Evolutionary conservation across 2,797 vertebrate species (phyloP), one percentile per base, ranked within the genome.

Genomic region (Discoglossus pictus): DNA sequence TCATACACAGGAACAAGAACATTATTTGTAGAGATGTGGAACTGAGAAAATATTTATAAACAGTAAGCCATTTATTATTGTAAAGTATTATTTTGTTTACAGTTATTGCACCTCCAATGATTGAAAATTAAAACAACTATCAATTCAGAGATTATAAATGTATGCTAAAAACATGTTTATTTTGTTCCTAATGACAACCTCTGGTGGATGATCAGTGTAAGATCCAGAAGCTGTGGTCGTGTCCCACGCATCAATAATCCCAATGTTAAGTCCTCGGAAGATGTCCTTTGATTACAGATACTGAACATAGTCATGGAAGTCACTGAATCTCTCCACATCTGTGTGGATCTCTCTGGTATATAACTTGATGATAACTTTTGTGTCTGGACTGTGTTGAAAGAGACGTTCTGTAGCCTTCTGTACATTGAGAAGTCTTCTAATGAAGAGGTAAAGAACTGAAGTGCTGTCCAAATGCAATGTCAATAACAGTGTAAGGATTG

Each of bases 371-470:
- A 82, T 25, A 4, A 82, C 74, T 6, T 20, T 1, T 8, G 79
- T 78, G 1, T 79, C 75, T 18, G 80, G 79, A n/a, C n/a, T n/a
- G n/a, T n/a, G 75, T 23, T 75, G 42, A 24, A 81, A 67, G 18
- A 76, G 76, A 12, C 11, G 43, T 47, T 74, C 59, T 47, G 82
- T 21, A 12, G 80, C 78, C 13, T 23, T 60, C 7, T 58, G 61
- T 10, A 83, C 4, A 12, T 16, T 74, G 18, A 83, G 43, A 38
- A 39, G 16, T 17, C 76, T 74, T 66, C 24, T 61, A 15, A 81
- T 71, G 15, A 82, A 83, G 31, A 16, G 82, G 80, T 34, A 77
- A 83, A 12, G 77, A 58, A 23, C 78, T 75, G 62, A 86, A 84
- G 53, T 83, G 78, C 46, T 83, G 80, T 4, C 82, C 83, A 43